Conservation (phyloP, 2,113 vertebrate species). For the Cyanoramphus novaezelandiae region DNA sequence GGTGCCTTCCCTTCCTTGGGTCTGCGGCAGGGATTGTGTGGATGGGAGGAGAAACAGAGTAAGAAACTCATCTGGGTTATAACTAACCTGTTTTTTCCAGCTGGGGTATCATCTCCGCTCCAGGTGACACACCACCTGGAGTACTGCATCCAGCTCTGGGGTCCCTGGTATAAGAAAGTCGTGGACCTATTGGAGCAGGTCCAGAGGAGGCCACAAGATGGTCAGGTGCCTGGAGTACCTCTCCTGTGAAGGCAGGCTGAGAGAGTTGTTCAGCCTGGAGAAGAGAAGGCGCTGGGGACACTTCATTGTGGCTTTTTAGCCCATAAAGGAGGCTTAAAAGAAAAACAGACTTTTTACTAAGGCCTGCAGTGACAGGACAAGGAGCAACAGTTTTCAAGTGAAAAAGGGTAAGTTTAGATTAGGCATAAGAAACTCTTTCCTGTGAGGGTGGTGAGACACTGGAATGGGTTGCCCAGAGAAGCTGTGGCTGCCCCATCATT, state of each 20-base stretch:
- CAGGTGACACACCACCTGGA: not conserved
- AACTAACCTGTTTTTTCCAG: not conserved
- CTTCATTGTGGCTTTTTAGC: not conserved
- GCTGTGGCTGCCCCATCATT: not conserved
- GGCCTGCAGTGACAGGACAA: not conserved
- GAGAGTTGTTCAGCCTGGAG: not conserved
- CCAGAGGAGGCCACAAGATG: not conserved
- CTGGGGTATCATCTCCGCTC: not conserved
- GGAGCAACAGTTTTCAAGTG: not conserved
- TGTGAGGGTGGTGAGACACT: not conserved
- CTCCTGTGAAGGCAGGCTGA: not conserved
- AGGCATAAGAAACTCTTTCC: not conserved
- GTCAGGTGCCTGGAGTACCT: not conserved
- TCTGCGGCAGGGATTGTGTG: fast-evolving
- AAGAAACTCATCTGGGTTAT: not conserved
- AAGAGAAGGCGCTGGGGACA: not conserved
- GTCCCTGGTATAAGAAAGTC: not conserved
- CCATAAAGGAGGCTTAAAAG: not conserved
- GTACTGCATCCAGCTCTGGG: not conserved
- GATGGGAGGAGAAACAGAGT: not conserved
- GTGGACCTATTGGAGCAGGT: not conserved
- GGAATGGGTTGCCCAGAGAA: not conserved
- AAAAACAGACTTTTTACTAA: not conserved
- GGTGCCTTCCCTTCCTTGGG: not conserved
- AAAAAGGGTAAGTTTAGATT: not conserved